Conservation (phyloP, 2,113 vertebrate species). For the Ornithorhynchus anatinus region DNA sequence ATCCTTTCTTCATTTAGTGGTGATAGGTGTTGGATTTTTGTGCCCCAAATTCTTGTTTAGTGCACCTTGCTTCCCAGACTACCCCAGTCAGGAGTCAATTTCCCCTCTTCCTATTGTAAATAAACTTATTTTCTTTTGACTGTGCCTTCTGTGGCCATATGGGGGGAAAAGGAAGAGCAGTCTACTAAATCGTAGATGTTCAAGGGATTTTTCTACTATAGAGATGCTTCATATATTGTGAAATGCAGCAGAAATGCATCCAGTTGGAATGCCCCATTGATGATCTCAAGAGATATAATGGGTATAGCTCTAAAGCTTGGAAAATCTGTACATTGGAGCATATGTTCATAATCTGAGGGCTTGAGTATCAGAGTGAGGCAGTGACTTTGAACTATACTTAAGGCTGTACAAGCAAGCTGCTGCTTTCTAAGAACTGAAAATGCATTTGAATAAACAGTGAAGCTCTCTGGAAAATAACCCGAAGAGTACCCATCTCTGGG, state of each 20-base stretch:
- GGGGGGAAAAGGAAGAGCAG: background rate
- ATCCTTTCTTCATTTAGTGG: too few species aligned
- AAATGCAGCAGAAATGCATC: background rate
- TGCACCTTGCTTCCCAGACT: background rate
- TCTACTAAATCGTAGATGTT: background rate
- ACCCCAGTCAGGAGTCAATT: background rate
- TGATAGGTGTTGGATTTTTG: too few species aligned
- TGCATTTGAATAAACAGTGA: background rate
- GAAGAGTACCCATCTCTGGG: background rate
- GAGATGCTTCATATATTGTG: too few species aligned
- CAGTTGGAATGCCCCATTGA: background rate
- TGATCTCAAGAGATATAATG: conserved; percentile 6
- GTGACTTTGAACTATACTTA: conserved; percentile 2
- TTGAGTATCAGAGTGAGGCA: background rate
- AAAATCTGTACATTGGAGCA: background rate
- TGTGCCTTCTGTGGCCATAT: background rate
- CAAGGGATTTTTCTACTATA: too few species aligned
- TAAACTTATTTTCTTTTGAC: background rate
- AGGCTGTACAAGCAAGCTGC: background rate
- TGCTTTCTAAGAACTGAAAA: background rate
- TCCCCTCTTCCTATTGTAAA: background rate
- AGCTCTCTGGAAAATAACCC: conserved; percentile 18
- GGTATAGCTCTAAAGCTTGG: background rate
- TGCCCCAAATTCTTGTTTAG: too few species aligned
- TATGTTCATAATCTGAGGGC: background rate